A percentile compares a stretch with the other conserved stretches of the same genome.
Conservation (phyloP, 2,888 invertebrate genomes). For the Eupsilia transversa region DNA sequence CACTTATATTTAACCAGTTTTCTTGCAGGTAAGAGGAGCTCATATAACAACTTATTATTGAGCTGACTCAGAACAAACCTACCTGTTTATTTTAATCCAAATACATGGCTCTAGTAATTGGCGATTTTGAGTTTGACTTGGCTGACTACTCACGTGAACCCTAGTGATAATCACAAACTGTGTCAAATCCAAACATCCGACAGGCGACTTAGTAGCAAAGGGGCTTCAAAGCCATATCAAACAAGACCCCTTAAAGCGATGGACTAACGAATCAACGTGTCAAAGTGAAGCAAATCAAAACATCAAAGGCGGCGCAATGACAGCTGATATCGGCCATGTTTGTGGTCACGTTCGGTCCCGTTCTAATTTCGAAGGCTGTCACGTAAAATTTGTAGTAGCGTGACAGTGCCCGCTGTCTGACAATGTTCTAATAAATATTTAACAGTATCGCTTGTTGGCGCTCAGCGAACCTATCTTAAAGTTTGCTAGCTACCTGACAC, state of each 20-base stretch:
- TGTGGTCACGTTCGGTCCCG: slow-evolving; percentile 63
- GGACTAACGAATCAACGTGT: slow-evolving; percentile 57
- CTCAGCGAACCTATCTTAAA: slow-evolving; percentile 72
- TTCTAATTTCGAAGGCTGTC: slow-evolving; percentile 74
- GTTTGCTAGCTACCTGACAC: slow-evolving; percentile 77
- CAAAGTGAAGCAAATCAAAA: slow-evolving; percentile 55
- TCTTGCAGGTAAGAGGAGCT: slow-evolving; percentile 23
- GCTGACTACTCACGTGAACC: neutral
- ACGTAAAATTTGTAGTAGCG: slow-evolving; percentile 73
- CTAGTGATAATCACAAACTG: slow-evolving; percentile 20
- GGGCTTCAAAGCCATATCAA: slow-evolving; percentile 32
- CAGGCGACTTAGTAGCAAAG: slow-evolving; percentile 11
- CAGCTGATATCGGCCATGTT: slow-evolving; percentile 70
- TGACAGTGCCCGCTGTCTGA: slow-evolving; percentile 68
- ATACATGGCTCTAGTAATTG: neutral
- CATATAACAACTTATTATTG: slow-evolving; percentile 37
- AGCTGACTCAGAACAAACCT: slow-evolving; percentile 3
- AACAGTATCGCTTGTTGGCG: slow-evolving; percentile 65
- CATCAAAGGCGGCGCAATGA: slow-evolving; percentile 62
- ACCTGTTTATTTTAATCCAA: slow-evolving; percentile 10
- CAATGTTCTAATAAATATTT: slow-evolving; percentile 72
- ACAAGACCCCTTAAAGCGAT: slow-evolving; percentile 28
- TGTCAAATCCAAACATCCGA: slow-evolving; percentile 19
- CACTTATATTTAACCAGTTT: slow-evolving; percentile 41
- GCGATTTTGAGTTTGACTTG: slow-evolving; percentile 24